phyloP scores from a whole-genome alignment of 2,797 vertebrate genomes.

The Onychomys arenicola region DNA sequence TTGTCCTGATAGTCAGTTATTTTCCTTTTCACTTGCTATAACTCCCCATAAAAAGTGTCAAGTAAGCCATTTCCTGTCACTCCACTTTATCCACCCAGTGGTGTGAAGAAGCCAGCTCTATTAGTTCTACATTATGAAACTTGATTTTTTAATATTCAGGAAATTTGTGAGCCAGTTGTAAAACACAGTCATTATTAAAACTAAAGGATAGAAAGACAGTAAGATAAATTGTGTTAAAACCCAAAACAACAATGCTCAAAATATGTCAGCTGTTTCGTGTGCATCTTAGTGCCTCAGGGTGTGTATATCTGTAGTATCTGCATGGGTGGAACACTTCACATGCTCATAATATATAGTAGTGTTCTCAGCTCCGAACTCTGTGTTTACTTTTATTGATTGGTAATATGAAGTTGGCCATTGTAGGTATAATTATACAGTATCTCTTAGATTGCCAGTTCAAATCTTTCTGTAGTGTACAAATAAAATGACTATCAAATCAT shows the following conservation, averaged over 20 bases:
- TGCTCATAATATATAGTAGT: too few relatives aligned
- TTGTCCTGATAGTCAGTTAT: too few relatives aligned
- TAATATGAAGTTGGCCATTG: neutral
- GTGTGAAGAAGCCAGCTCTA: neutral
- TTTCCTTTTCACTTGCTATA: neutral
- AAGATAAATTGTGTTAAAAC: neutral
- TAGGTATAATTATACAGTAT: neutral
- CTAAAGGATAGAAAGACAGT: neutral
- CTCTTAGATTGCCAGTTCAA: neutral
- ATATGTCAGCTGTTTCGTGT: neutral
- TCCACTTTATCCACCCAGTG: neutral
- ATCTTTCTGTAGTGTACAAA: neutral
- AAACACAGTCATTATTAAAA: neutral
- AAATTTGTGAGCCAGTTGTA: conserved; percentile 29
- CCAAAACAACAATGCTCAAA: neutral
- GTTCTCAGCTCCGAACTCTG: neutral
- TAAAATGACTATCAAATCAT: neutral
- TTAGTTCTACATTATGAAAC: neutral
- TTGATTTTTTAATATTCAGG: conserved; percentile 32
- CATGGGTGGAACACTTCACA: too few relatives aligned
- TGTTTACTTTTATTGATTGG: neutral
- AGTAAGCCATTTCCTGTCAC: neutral
- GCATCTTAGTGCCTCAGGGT: neutral
- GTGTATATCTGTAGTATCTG: neutral
- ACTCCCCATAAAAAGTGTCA: neutral